Conservation (phyloP, 2,888 invertebrate genomes). For the Caprella mutica region DNA sequence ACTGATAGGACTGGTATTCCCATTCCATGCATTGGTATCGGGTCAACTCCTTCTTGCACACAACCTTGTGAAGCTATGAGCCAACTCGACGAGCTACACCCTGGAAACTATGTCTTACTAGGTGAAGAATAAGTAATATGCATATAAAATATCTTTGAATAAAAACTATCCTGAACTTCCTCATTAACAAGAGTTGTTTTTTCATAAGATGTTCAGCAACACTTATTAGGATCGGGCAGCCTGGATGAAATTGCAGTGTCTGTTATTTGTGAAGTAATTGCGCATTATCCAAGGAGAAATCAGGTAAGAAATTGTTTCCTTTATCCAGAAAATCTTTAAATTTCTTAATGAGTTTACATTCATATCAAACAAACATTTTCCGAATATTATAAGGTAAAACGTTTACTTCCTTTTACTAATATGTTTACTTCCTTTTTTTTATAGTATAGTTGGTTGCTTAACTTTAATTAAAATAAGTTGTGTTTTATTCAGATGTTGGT, state of each 20-base stretch:
- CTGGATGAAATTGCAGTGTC: conserved; percentile 37
- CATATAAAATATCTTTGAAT: too few species aligned
- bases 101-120: conserved; percentile 41
- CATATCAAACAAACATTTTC: too few species aligned
- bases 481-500: conserved; percentile 37
- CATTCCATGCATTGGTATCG: conserved; percentile 36
- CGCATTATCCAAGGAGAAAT: conserved; percentile 36
- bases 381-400: too few species aligned
- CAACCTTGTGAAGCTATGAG: conserved; percentile 36
- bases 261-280: conserved; percentile 39
- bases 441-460: too few species aligned
- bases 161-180: not conserved
- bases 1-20: conserved; percentile 8
- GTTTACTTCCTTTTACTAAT: too few species aligned
- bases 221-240: conserved; percentile 37
- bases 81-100: conserved; percentile 40
- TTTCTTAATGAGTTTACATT: too few species aligned
- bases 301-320: conserved; percentile 23
- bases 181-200: not conserved
- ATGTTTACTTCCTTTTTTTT: too few species aligned
- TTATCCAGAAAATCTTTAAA: too few species aligned
- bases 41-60: conserved; percentile 41
- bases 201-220: conserved; percentile 37
- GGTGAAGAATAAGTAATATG: conserved; percentile 34
- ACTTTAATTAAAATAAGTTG: too few species aligned